phyloP scores from a whole-genome alignment of 2,113 vertebrate species.

The Acinonyx jubatus region DNA sequence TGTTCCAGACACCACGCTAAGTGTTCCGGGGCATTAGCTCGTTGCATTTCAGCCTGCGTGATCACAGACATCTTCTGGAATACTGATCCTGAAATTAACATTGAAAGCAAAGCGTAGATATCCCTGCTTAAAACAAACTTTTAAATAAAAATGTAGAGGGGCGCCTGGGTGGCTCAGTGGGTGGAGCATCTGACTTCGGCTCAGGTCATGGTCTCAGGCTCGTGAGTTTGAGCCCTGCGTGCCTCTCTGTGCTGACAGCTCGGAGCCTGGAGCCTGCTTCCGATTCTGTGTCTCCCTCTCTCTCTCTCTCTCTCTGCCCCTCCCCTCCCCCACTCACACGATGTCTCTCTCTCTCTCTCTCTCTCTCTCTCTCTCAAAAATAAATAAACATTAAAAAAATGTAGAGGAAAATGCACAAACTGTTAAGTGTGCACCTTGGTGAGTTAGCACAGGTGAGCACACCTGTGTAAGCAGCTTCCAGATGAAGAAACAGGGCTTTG shows the following conservation, averaged over 20 bases:
- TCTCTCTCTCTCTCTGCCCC: too few relatives aligned
- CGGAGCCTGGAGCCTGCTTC: too few relatives aligned
- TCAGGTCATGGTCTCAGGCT: too few relatives aligned
- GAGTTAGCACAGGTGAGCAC: neutral
- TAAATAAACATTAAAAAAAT: too few relatives aligned
- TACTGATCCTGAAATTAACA: neutral
- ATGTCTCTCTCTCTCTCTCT: too few relatives aligned
- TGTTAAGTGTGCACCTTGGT: neutral
- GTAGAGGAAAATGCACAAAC: neutral
- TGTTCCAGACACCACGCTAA: rapidly evolving
- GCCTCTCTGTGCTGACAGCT: too few relatives aligned
- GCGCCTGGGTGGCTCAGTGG: too few relatives aligned
- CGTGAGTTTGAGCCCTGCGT: too few relatives aligned
- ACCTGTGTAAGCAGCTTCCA: neutral
- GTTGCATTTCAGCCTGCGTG: neutral
- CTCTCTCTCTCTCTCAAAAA: too few relatives aligned
- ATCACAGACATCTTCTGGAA: slow-evolving; percentile 13
- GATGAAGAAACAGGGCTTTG: neutral
- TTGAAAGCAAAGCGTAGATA: neutral
- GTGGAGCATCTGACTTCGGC: too few relatives aligned
- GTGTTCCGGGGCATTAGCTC: neutral
- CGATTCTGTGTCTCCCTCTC: too few relatives aligned
- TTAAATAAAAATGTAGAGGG: neutral
- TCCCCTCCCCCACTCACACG: too few relatives aligned
- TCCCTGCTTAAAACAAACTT: neutral